These are phyloP conservation scores for Planococcus citri DNA, from an alignment of 1,140 invertebrate species.

Conservation along the genomic window DNA sequence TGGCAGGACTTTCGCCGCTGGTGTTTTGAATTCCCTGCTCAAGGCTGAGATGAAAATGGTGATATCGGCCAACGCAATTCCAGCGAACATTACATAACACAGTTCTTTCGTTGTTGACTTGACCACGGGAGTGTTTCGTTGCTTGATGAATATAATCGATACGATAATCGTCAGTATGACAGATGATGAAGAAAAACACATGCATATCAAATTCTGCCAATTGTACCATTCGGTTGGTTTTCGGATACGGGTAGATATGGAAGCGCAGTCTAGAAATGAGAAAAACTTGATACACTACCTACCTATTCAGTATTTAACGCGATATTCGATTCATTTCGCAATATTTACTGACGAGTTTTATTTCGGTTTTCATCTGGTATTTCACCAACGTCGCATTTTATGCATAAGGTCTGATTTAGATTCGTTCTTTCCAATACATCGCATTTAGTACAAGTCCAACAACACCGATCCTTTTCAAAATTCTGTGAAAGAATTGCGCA, in stretches of 20 bases:
- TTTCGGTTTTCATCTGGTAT: too few species aligned
- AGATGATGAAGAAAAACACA: neutral
- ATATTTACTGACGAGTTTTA: too few species aligned
- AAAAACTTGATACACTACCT: too few species aligned
- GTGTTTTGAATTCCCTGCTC: neutral
- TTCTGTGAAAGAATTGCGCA: too few species aligned
- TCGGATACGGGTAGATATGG: neutral
- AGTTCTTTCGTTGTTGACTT: constrained; percentile 54
- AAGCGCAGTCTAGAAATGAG: too few species aligned
- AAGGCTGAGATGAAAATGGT: constrained; percentile 39
- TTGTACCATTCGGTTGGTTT: neutral
- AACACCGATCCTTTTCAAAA: too few species aligned
- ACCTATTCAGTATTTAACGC: too few species aligned
- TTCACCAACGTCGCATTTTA: too few species aligned
- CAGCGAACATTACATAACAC: constrained; percentile 54
- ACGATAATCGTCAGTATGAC: constrained; percentile 40
- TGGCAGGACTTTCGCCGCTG: neutral
- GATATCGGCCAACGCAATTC: constrained; percentile 40
- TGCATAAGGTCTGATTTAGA: too few species aligned
- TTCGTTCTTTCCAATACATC: too few species aligned
- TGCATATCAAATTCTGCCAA: constrained; percentile 29
- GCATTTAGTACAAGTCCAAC: too few species aligned
- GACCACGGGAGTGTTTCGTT: constrained; percentile 56
- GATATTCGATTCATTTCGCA: too few species aligned
- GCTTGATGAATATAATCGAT: constrained; percentile 46